Evolutionary conservation across 2,888 invertebrate genomes (phyloP).

Genomic region (Netelia virgata): DNA sequence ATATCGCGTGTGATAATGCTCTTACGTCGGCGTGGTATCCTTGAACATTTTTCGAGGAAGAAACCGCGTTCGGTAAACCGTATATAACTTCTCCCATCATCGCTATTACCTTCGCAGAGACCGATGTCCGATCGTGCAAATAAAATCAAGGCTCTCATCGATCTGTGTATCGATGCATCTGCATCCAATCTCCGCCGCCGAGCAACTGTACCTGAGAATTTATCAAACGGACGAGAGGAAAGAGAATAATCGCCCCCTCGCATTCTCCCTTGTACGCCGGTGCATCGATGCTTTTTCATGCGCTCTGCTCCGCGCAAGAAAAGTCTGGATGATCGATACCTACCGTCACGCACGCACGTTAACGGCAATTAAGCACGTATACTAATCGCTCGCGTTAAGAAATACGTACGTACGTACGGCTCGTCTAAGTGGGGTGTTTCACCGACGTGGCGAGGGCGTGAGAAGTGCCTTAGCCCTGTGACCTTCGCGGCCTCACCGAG

Average conservation of each 20-base stretch:
- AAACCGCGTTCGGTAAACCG: not conserved
- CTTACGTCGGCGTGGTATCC: not conserved
- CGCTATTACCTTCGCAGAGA: not conserved
- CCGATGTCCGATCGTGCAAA: conserved; percentile 34
- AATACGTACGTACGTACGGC: conserved; percentile 76
- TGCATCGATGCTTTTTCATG: conserved; percentile 64
- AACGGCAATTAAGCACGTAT: conserved; percentile 83
- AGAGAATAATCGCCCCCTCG: conserved; percentile 63
- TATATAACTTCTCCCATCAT: not conserved
- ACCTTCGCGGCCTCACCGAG: conserved; percentile 81
- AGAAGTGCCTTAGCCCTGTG: conserved; percentile 84
- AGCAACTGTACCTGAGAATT: conserved; percentile 54
- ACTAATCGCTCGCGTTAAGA: conserved; percentile 83
- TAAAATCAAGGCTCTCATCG: conserved; percentile 16
- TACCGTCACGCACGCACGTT: conserved; percentile 81
- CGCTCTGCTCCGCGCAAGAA: conserved; percentile 53
- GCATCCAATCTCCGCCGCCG: conserved; percentile 24
- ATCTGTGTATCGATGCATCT: conserved; percentile 12
- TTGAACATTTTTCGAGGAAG: conserved; percentile 18
- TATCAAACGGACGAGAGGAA: conserved; percentile 55
- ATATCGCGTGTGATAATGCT: not conserved
- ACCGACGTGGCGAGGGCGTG: conserved; percentile 83
- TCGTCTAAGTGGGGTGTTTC: conserved; percentile 83
- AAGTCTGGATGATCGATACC: conserved; percentile 80
- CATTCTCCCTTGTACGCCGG: conserved; percentile 36